These are phyloP conservation scores for Drosophila anomelani DNA, from an alignment of 2,888 invertebrate species.

Conservation along the genomic window DNA sequence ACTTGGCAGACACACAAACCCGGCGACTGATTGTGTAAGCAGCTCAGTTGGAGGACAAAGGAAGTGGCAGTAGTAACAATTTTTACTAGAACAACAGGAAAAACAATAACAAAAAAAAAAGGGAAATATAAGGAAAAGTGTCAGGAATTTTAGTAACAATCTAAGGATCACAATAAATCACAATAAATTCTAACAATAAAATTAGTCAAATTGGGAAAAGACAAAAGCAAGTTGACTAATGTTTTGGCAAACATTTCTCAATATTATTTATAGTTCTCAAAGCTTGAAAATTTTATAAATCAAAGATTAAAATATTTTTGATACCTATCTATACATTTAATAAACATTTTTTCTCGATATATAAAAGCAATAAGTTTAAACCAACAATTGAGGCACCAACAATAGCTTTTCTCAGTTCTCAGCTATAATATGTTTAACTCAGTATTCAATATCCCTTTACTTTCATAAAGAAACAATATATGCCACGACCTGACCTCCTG, in stretches of 20 bases:
- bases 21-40: conserved; percentile 68
- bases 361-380: background rate
- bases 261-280: background rate
- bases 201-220: too few species aligned
- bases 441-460: background rate
- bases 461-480: background rate
- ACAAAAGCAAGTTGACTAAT: background rate
- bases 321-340: too few species aligned
- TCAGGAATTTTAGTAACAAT: background rate
- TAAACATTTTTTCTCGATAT: background rate
- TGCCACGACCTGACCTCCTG: conserved; percentile 21
- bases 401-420: background rate
- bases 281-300: background rate
- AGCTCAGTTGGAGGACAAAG: conserved; percentile 35
- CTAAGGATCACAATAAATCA: background rate
- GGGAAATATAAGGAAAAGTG: background rate
- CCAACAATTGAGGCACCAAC: background rate
- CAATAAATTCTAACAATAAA: too few species aligned
- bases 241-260: background rate
- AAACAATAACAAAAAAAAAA: background rate
- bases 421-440: background rate
- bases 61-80: conserved; percentile 13
- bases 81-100: background rate
- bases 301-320: background rate
- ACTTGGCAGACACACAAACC: conserved; percentile 32